These are phyloP conservation scores for Alloscopus bannaensis DNA, from an alignment of 2,888 invertebrate species.

Conservation along the genomic window DNA sequence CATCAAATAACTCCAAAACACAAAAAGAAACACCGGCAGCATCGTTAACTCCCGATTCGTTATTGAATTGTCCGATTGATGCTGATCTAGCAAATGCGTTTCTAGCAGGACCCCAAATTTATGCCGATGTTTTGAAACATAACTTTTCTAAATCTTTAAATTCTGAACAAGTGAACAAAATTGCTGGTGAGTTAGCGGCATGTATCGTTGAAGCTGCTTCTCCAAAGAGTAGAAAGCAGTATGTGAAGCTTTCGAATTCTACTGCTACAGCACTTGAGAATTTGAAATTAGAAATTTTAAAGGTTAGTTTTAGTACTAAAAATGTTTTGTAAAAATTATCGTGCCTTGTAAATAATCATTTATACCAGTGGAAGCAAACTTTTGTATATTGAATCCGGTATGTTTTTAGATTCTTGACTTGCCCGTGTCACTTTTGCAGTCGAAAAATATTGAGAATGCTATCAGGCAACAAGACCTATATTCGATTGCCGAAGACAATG, in stretches of 20 bases:
- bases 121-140: constrained; percentile 17
- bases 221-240: constrained; percentile 18
- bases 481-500: constrained; percentile 34
- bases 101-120: constrained; percentile 18
- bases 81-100: constrained; percentile 24
- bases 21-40: neutral
- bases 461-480: neutral
- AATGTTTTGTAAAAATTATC: too few relatives aligned
- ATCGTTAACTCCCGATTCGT: too few relatives aligned
- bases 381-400: constrained; percentile 11
- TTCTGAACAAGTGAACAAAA: constrained; percentile 15
- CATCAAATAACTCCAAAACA: neutral
- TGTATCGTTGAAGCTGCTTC: constrained; percentile 30
- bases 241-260: neutral
- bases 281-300: constrained; percentile 54
- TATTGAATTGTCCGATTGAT: constrained; percentile 24
- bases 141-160: constrained; percentile 1
- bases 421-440: constrained; percentile 19
- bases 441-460: constrained; percentile 16
- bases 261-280: constrained; percentile 21
- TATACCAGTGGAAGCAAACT: too few relatives aligned
- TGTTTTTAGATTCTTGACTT: constrained; percentile 34
- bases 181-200: constrained; percentile 36
- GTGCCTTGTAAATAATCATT: too few relatives aligned
- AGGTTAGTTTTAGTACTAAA: constrained; percentile 40